These are phyloP conservation scores for Mus spicilegus DNA, from an alignment of 2,113 vertebrate species.

Conservation along the genomic window DNA sequence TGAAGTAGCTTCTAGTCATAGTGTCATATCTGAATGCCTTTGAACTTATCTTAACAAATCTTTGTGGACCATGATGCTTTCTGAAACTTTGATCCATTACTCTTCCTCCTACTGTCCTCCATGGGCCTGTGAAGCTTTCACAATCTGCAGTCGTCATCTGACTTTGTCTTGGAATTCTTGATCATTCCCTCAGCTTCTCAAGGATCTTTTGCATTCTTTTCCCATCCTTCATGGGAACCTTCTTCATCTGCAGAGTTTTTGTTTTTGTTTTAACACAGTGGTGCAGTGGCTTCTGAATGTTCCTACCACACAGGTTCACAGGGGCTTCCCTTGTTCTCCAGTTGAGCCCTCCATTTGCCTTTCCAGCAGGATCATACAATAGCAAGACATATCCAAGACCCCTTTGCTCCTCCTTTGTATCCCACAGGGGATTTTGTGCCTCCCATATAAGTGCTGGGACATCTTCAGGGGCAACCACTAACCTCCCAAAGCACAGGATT, in stretches of 20 bases:
- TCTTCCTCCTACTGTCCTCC: not conserved
- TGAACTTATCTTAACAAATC: not conserved
- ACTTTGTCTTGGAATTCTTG: not conserved
- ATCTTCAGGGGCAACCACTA: not conserved
- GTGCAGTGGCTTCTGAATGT: not conserved
- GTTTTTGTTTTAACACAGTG: not conserved
- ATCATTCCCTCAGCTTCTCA: not conserved
- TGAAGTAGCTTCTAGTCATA: not conserved
- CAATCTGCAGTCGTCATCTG: not conserved
- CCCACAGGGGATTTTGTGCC: not conserved
- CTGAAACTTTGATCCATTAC: not conserved
- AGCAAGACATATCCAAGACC: no score
- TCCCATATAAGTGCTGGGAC: not conserved
- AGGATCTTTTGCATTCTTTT: not conserved
- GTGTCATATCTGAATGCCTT: not conserved
- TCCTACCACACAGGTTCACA: accelerated
- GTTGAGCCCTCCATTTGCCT: not conserved
- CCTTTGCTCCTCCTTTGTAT: not conserved
- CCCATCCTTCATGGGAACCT: not conserved
- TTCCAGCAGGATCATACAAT: not conserved
- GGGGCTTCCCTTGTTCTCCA: not conserved
- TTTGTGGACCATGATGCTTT: not conserved
- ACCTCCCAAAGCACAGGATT: not conserved
- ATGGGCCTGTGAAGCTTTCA: not conserved
- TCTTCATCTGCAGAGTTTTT: not conserved